phyloP scores from a whole-genome alignment of 2,797 vertebrate species.

The Chelmon rostratus region DNA sequence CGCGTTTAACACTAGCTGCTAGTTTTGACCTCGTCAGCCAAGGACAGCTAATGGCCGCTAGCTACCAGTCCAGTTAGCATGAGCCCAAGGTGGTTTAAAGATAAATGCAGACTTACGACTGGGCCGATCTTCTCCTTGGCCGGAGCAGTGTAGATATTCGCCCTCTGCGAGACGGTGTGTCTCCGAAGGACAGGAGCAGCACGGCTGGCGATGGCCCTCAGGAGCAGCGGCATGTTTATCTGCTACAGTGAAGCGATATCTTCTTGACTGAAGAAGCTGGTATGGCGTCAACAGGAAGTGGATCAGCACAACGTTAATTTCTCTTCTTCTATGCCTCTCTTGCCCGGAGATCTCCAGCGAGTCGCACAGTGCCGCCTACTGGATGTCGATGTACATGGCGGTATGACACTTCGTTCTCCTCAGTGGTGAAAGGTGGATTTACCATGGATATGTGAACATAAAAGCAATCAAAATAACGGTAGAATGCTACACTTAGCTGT shows the following conservation, averaged over 20 bases:
- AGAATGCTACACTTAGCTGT: no score
- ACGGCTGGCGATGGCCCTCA: constrained; percentile 47
- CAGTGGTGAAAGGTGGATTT: not conserved
- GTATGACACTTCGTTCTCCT: not conserved
- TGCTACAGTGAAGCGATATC: fast-evolving
- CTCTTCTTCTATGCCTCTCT: not conserved
- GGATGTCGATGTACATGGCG: not conserved
- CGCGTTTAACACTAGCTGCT: fast-evolving
- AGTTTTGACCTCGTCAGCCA: constrained; percentile 63
- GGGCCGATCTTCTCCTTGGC: constrained; percentile 41
- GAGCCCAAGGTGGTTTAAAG: fast-evolving
- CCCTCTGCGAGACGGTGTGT: constrained; percentile 35
- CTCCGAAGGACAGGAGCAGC: constrained; percentile 47
- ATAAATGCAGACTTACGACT: constrained; percentile 18
- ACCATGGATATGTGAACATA: not conserved
- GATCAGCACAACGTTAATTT: not conserved
- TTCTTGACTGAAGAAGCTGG: not conserved
- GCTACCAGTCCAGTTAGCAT: not conserved
- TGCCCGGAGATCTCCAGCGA: fast-evolving
- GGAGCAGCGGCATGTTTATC: constrained; percentile 53
- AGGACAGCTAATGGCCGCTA: constrained; percentile 51
- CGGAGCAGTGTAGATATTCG: constrained; percentile 5
- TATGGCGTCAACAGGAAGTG: not conserved
- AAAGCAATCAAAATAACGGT: no score
- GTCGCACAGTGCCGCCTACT: constrained; percentile 19